Base-by-base conservation (phyloP, 1,140 invertebrate genomes). In the Lepeophtheirus salmonis region DNA sequence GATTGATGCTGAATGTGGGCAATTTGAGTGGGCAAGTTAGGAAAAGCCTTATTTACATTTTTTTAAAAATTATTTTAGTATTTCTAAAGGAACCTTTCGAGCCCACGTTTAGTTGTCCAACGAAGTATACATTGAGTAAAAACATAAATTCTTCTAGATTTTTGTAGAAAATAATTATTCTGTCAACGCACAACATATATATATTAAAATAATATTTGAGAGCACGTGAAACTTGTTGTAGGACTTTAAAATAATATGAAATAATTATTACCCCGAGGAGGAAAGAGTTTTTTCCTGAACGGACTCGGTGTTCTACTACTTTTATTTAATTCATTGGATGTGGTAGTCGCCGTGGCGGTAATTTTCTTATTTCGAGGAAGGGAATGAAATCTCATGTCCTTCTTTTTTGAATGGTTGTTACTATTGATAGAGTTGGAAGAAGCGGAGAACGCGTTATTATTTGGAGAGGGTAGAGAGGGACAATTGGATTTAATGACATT, bases 231-330 rank as follows among this genome's bases (percentile, higher is more conserved):
- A 14, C 30, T 41, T 41, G 6, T 10, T 41, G 6, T 41, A n/a
- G 6, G 30, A 41, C 6, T 10, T 10, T 41, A n/a, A 41, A 10
- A 41, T 41, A n/a, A 41, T 41, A 6, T 10, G 30, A 41, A 41
- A 41, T 17, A 41, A 41, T 41, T 41, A 6, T n/a, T 41, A 41
- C 50, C 20, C 50, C 50, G 50, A 16, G 20, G 50, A 16, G 20
- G 30, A 6, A 6, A 41, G 30, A 41, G 30, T n/a, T 41, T 50
- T 48, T 22, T 49, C 10, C 49, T 2, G 18, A 61, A 63, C 2
- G 50, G 56, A 62, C 56, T 61, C 3, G 59, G 59, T 17, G 59
- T 56, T 50, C 59, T 53, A n/a, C 50, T 56, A 6, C 13, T 55
- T 25, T 12, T 12, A 16, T n/a, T n/a, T n/a, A n/a, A n/a, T n/a